These are phyloP conservation scores for Muschampia staudingeri DNA, from an alignment of 2,888 invertebrate genomes.

Conservation along the genomic window DNA sequence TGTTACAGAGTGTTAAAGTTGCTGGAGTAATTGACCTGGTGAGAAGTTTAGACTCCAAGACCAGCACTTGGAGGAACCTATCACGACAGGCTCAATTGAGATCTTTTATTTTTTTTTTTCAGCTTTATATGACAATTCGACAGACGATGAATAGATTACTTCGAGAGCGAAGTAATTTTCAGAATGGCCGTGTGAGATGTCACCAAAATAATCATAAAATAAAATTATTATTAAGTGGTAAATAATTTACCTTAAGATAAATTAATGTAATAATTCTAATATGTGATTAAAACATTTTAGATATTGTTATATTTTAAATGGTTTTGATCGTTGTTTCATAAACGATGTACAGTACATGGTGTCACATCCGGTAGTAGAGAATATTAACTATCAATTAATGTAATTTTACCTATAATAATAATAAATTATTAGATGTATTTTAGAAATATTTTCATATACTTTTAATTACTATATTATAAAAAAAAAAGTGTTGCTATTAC, in stretches of 20 bases:
- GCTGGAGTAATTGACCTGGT: slow-evolving; percentile 21
- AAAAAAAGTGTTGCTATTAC: background rate
- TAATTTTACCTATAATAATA: slow-evolving; percentile 1
- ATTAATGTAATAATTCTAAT: slow-evolving; percentile 13
- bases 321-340: slow-evolving; percentile 14
- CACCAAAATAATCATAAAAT: background rate
- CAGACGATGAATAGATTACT: slow-evolving; percentile 25
- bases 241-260: background rate
- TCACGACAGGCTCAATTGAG: slow-evolving; percentile 25
- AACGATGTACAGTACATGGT: background rate
- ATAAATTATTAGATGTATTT: background rate
- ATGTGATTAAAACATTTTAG: no score
- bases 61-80: slow-evolving; percentile 22
- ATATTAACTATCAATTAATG: background rate
- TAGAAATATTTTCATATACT: background rate
- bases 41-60: slow-evolving; percentile 27
- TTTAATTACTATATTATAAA: background rate
- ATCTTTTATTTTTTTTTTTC: background rate
- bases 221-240: no score
- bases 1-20: background rate
- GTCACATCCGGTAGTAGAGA: slow-evolving; percentile 9
- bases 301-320: background rate
- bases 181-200: slow-evolving; percentile 35
- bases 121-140: background rate
- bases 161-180: slow-evolving; percentile 35